Evolutionary conservation across 2,113 vertebrate genomes (phyloP).

Genomic region (Sterna hirundo): DNA sequence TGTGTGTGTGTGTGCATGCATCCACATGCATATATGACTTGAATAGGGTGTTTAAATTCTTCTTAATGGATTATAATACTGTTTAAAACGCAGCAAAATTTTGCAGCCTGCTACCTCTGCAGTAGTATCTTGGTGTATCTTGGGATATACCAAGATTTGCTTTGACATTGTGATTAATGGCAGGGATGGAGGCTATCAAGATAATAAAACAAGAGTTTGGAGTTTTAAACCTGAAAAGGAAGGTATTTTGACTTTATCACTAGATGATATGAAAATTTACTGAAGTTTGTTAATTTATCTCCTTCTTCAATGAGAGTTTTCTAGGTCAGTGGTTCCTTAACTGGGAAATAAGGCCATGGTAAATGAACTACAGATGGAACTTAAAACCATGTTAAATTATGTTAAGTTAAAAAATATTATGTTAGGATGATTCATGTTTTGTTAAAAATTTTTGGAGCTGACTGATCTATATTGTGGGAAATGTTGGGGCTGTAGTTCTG

Average conservation of each 20-base stretch:
- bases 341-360: conserved; percentile 12
- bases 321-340: conserved; percentile 45
- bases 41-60: background rate
- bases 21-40: background rate
- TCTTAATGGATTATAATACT: background rate
- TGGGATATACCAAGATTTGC: background rate
- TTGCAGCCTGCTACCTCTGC: background rate
- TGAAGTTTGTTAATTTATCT: conserved; percentile 9
- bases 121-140: background rate
- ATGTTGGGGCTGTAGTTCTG: background rate
- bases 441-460: background rate
- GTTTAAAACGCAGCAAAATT: background rate
- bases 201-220: background rate
- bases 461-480: background rate
- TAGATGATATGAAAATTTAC: background rate
- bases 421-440: background rate
- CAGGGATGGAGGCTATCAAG: background rate
- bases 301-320: conserved; percentile 36
- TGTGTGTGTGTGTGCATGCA: background rate
- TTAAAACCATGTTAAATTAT: background rate
- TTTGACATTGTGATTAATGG: background rate
- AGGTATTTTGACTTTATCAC: background rate
- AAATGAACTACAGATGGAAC: conserved; percentile 12
- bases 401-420: background rate
- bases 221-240: background rate